These are phyloP conservation scores for Enteromius mattozi DNA, from an alignment of 2,797 vertebrate species.

Conservation along the genomic window DNA sequence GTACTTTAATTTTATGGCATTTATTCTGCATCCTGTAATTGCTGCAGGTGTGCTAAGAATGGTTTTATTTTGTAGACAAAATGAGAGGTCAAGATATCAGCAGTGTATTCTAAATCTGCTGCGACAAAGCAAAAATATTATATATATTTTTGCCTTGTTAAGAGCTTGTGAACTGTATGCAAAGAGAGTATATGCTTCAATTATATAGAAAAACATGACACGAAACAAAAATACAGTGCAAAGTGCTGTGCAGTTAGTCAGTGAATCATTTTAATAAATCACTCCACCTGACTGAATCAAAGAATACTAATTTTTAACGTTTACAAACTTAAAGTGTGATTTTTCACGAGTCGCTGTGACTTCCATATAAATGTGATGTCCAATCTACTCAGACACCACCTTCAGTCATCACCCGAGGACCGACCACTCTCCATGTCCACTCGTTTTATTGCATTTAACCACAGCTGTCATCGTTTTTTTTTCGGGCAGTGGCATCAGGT, in stretches of 20 bases:
- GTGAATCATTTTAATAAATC: not conserved
- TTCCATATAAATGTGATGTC: no score
- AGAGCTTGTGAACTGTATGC: not conserved
- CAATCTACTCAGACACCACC: no score
- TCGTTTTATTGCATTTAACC: no score
- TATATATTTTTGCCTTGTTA: not conserved
- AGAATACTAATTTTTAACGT: not conserved
- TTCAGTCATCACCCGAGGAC: no score
- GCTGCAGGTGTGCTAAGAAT: not conserved
- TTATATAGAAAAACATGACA: not conserved
- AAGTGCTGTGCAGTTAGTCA: not conserved
- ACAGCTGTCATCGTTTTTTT: no score
- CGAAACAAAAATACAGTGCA: not conserved
- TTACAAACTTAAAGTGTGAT: not conserved
- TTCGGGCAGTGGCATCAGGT: no score
- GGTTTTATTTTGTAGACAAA: not conserved
- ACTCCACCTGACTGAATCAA: not conserved
- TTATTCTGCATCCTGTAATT: not conserved
- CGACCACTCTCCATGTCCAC: no score
- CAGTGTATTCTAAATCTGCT: not conserved
- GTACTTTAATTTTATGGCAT: not conserved
- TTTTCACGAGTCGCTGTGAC: no score
- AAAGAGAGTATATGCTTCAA: not conserved
- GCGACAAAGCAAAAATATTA: no score
- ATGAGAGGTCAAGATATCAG: not conserved